Percentiles rank a stretch among this genome's conserved stretches.
phyloP scores from a whole-genome alignment of 2,797 vertebrate genomes.

The Malacoctenus gilli region DNA sequence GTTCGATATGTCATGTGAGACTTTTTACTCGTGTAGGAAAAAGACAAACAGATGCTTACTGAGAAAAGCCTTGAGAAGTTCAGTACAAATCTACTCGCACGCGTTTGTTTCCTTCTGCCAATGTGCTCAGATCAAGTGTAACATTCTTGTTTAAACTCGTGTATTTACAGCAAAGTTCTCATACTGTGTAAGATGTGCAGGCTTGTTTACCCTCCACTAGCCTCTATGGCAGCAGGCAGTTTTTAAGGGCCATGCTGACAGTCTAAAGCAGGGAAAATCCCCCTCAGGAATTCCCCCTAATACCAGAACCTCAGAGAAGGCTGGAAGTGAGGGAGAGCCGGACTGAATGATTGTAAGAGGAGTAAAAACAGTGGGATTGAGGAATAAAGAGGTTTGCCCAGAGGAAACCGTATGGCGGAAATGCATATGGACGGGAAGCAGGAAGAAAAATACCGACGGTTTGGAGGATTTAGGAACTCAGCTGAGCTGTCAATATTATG shows the following conservation, averaged over 20 bases:
- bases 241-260: constrained; percentile 67
- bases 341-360: constrained; percentile 45
- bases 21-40: constrained; percentile 1
- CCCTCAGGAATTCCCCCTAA: constrained; percentile 72
- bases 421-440: constrained; percentile 41
- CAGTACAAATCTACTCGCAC: neutral
- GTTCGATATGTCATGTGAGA: too few relatives aligned
- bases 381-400: constrained; percentile 27
- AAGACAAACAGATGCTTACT: constrained; percentile 13
- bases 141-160: constrained; percentile 21
- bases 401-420: constrained; percentile 46
- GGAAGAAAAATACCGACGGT: constrained; percentile 40
- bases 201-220: constrained; percentile 32
- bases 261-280: constrained; percentile 71
- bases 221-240: constrained; percentile 43
- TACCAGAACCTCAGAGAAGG: constrained; percentile 51
- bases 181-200: constrained; percentile 37
- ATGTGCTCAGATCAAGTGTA: constrained; percentile 31
- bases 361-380: constrained; percentile 50
- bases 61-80: constrained; percentile 2
- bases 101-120: neutral
- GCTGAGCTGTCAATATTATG: constrained; percentile 57
- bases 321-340: constrained; percentile 35
- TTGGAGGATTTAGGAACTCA: constrained; percentile 58
- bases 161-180: constrained; percentile 42